Percentiles rank a stretch among this genome's conserved stretches.
Evolutionary conservation across 53 echinoderm and acorn worm genomes (phyloP).

Genomic region (Crossaster papposus): DNA sequence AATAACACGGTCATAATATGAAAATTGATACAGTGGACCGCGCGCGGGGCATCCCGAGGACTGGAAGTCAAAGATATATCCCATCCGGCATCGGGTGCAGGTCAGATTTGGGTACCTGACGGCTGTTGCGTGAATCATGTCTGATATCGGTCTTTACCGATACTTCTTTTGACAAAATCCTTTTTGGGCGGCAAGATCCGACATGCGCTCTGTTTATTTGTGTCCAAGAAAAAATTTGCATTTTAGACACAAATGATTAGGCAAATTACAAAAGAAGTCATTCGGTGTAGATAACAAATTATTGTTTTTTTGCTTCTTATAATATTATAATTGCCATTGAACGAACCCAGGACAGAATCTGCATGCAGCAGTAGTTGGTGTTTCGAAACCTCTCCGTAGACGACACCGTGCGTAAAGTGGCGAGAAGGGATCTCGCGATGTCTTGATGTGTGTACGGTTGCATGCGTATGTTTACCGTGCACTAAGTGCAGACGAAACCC

Average conservation of each 20-base stretch:
- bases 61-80: conserved; percentile 45
- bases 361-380: conserved; percentile 19
- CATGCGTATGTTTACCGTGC: conserved; percentile 43
- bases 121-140: conserved; percentile 19
- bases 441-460: neutral
- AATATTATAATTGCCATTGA: neutral
- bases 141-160: neutral
- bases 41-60: neutral
- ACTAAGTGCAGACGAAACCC: conserved; percentile 52
- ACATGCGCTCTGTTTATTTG: neutral
- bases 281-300: too few relatives aligned
- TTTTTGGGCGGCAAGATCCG: neutral
- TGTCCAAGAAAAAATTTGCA: too few relatives aligned
- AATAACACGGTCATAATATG: conserved; percentile 44
- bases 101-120: conserved; percentile 17
- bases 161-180: neutral
- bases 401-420: conserved; percentile 19
- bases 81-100: conserved; percentile 11
- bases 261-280: too few relatives aligned
- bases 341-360: neutral
- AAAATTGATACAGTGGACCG: conserved; percentile 40
- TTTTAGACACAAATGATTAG: too few relatives aligned
- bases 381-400: conserved; percentile 10
- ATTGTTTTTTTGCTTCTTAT: too few relatives aligned
- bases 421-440: neutral